Evolutionary conservation across 2,113 vertebrate species (phyloP).

Genomic region (Acrocephalus arundinaceus): DNA sequence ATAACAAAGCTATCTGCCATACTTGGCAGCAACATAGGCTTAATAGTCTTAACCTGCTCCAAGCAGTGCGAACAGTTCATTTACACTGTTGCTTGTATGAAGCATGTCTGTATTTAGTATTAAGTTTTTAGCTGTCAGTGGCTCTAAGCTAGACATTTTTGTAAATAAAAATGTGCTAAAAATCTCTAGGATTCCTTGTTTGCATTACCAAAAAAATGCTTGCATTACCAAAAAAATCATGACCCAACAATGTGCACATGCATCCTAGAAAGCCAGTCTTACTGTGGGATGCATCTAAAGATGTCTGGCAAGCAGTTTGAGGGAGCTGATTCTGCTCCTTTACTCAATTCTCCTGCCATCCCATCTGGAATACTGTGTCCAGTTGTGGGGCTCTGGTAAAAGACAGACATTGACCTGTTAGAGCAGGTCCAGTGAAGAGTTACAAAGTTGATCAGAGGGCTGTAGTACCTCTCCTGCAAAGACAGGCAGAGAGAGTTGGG

Average conservation of each 20-base stretch:
- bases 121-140: not conserved
- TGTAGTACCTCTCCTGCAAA: not conserved
- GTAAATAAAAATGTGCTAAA: not conserved
- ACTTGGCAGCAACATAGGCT: not conserved
- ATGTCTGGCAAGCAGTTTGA: not conserved
- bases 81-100: conserved; percentile 4
- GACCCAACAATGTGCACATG: not conserved
- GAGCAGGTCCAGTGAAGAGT: not conserved
- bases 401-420: not conserved
- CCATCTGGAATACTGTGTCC: not conserved
- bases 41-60: conserved; percentile 40
- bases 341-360: not conserved
- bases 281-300: not conserved
- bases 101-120: not conserved
- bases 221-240: not conserved
- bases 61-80: conserved; percentile 4
- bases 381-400: not conserved
- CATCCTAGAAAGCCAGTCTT: not conserved
- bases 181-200: not conserved
- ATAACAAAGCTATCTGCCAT: conserved; percentile 2
- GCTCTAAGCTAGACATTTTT: not conserved
- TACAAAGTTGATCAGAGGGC: not conserved
- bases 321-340: not conserved
- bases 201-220: not conserved
- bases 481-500: not conserved